Evolutionary conservation across 2,888 invertebrate genomes (phyloP), one percentile per base, ranked within the genome.

Genomic region (Timema cristinae): DNA sequence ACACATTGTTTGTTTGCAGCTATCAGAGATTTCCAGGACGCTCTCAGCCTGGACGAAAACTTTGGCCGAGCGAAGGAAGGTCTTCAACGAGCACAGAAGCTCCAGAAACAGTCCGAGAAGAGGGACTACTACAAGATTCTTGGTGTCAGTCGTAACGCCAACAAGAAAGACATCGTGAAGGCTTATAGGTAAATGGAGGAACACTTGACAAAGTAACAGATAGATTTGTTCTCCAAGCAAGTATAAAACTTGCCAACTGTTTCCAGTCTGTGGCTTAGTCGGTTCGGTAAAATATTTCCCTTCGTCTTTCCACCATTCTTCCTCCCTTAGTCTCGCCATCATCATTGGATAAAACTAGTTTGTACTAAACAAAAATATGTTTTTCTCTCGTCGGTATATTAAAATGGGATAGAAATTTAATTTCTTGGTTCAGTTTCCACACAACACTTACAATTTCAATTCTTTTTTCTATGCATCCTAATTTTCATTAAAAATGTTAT

Each of bases 101-200:
- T 97, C 77, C 94, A 96, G 82, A 97, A 97, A 80, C 93, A 95
- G 80, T 88, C 97, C 0, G 94, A 96, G 80, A 92, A 92, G 79
- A 85, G 97, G 76, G 98, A 99, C 83, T 99, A 99, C 83, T 99
- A 99, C 83, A 98, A 98, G 84, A 98, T 98, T 78, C 85, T 98
- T 71, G 93, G 91, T 13, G 97, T 99, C 1, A 92, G 93, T 80
- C 88, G 95, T 80, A 90, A 89, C 69, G 98, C 99, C 4, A 90
- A 86, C 68, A 99, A 99, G 84, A 91, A 91, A 79, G 96, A 98
- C 82, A 95, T 99, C 63, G 86, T 90, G 13, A 98, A 98, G 85
- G 98, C 97, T 16, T 99, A 99, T 83, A 89, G 88, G 77, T 87
- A 86, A 78, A 76, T 85, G 10, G 32, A 32, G 32, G 32, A 52